A percentile compares a stretch with the other conserved stretches of the same genome.
phyloP scores from a whole-genome alignment of 2,113 vertebrate genomes.

The Galeopterus variegatus region DNA sequence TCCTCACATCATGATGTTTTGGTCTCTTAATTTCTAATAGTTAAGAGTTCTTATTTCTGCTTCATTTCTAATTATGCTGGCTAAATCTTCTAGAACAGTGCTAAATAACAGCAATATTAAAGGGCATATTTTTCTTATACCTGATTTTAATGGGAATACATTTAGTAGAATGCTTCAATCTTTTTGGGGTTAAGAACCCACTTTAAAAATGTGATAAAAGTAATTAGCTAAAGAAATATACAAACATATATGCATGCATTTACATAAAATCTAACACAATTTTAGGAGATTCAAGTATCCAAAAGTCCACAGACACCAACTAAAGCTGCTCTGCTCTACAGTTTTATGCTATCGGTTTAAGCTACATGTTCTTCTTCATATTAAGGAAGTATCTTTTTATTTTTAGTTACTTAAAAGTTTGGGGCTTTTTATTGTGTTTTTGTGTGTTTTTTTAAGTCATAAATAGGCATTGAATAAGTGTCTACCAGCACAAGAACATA shows the following conservation, averaged over 20 bases:
- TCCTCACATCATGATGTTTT: background rate
- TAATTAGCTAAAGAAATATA: slow-evolving; percentile 51
- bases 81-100: slow-evolving; percentile 43
- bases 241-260: background rate
- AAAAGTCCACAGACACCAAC: background rate
- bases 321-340: background rate
- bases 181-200: background rate
- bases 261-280: background rate
- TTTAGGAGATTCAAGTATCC: background rate
- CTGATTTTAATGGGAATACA: slow-evolving; percentile 19
- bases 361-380: background rate
- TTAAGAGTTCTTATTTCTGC: slow-evolving; percentile 50
- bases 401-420: background rate
- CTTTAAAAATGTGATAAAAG: slow-evolving; percentile 37
- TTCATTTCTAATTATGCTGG: slow-evolving; percentile 36
- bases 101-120: background rate
- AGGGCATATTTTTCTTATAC: background rate
- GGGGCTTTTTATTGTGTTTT: too few species aligned
- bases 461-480: background rate
- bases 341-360: background rate
- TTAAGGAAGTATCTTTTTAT: background rate
- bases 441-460: background rate
- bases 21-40: slow-evolving; percentile 18
- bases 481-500: background rate
- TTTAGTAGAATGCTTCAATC: background rate